A percentile compares a stretch with the other conserved stretches of the same genome.
Evolutionary conservation across 64 coral and sea anemone species (phyloP).

Genomic region (Dendronephthya gigantea): DNA sequence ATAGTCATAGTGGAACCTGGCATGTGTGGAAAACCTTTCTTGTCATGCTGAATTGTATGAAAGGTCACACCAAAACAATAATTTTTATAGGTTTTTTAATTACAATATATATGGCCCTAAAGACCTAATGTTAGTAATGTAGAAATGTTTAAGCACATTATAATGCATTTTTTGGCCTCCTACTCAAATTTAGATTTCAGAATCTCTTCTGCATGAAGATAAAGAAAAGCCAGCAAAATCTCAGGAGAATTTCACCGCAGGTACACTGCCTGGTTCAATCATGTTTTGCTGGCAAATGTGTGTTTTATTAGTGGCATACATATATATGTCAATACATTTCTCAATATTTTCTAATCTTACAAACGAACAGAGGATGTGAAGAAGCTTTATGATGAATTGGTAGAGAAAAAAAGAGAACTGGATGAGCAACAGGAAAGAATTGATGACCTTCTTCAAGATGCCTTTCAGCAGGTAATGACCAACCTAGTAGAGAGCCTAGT

Average conservation of each 20-base stretch:
- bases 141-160: no score
- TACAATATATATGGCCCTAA: no score
- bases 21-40: no score
- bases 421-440: background rate
- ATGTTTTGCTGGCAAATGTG: no score
- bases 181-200: background rate
- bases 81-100: no score
- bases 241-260: background rate
- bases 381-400: background rate
- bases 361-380: background rate
- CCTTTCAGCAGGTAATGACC: constrained; percentile 9
- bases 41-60: no score
- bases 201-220: background rate
- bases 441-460: constrained; percentile 8
- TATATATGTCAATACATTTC: background rate
- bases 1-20: no score
- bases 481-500: background rate
- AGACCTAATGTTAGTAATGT: no score
- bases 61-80: no score
- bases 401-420: background rate
- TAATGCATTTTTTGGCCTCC: background rate
- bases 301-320: no score
- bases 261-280: background rate
- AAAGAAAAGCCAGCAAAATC: background rate
- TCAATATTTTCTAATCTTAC: background rate